Evolutionary conservation across 2,797 vertebrate species (phyloP), one percentile per base, ranked within the genome.

Genomic region (Sebastes minor): DNA sequence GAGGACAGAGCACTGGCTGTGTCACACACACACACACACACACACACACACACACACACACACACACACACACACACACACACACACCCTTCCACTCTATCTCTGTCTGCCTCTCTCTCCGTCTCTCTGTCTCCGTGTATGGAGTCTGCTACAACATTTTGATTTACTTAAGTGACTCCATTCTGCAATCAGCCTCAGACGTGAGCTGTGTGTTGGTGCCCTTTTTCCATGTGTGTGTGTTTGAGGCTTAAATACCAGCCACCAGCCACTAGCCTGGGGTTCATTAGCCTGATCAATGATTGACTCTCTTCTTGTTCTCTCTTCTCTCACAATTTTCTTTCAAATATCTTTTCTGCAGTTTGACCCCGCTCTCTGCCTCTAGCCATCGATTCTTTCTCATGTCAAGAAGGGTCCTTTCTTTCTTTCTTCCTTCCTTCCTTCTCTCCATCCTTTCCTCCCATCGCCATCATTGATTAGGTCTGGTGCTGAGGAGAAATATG

Each of bases 91-190:
- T 28, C 46, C 70, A 30, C 74, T 82, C 62, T 12, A 6, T 78
- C 60, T 33, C 18, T 68, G 67, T 79, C 82, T 87, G 68, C 27
- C 60, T 71, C 71, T 76, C 27, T 25, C 66, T 64, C 71, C 9
- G 59, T 69, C 80, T 81, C 59, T 38, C 55, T 75, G 60, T 83
- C 80, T 86, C 77, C 59, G 59, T 73, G 74, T 22, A 28, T 80
- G 76, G 83, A 87, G 86, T 61, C 89, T 69, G 76, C 78, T 76
- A 78, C 89, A 81, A 81, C 79, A 81, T 85, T 91, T 86, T 88
- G 84, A 91, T 90, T 91, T 84, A 69, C 88, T 90, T 91, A 91
- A 89, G 86, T 88, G 90, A 86, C 86, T 90, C 80, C 86, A 83
- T 82, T 86, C 62, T 78, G 73, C 87, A 88, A 83, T 80, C 85